phyloP scores from a whole-genome alignment of 1,140 invertebrate species.

The Diorhabda elongata region DNA sequence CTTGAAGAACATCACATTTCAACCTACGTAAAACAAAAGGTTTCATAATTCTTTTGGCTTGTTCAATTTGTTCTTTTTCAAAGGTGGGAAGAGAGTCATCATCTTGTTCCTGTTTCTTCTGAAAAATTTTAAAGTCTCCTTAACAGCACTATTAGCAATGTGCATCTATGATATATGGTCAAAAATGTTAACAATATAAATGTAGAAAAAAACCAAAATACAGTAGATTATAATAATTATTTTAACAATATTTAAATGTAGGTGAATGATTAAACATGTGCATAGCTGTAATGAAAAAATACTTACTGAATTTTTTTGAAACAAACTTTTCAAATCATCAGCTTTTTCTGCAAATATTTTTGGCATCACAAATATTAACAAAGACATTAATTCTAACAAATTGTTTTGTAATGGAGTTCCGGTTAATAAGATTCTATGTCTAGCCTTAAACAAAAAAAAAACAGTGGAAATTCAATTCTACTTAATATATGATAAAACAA shows the following conservation, averaged over 20 bases:
- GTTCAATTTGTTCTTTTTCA: constrained; percentile 82
- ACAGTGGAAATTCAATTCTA: too few relatives aligned
- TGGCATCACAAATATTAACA: constrained; percentile 94
- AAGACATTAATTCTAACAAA: constrained; percentile 89
- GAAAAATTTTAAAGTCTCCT: constrained; percentile 13
- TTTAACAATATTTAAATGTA: background rate
- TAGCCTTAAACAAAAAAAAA: constrained; percentile 56
- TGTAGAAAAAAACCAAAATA: too few relatives aligned
- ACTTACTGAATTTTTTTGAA: constrained; percentile 67
- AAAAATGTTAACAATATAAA: too few relatives aligned
- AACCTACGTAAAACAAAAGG: constrained; percentile 91
- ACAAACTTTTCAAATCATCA: constrained; percentile 82
- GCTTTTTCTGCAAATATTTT: constrained; percentile 87
- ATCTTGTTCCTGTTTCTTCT: constrained; percentile 36
- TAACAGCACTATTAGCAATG: too few relatives aligned
- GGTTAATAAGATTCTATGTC: constrained; percentile 78
- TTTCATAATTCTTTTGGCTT: constrained; percentile 93
- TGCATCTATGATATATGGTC: too few relatives aligned
- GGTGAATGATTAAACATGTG: background rate
- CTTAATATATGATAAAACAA: too few relatives aligned
- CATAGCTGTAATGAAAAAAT: background rate
- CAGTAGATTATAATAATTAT: too few relatives aligned
- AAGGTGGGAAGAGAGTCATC: constrained; percentile 66
- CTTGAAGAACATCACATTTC: constrained; percentile 79
- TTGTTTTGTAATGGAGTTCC: constrained; percentile 96